These are phyloP conservation scores for Anser brachyrhynchus DNA, from an alignment of 2,113 vertebrate genomes.

Conservation along the genomic window DNA sequence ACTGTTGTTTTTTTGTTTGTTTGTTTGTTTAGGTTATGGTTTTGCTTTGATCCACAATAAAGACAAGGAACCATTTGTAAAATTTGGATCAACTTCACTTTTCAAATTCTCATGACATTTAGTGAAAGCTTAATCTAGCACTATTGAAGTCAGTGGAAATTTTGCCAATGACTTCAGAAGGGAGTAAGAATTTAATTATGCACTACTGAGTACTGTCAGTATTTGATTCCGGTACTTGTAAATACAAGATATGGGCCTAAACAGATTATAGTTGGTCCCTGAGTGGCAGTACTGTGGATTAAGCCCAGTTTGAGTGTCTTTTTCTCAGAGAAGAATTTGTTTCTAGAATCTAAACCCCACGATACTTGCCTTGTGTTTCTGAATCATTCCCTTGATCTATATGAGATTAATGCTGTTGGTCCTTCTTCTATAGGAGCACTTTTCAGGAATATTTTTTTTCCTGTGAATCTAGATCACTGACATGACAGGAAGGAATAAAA, in stretches of 20 bases:
- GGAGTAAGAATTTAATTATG: conserved; percentile 19
- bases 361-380: not conserved
- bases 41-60: not conserved
- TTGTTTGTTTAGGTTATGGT: not conserved
- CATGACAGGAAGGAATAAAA: not conserved
- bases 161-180: conserved; percentile 4
- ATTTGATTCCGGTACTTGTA: conserved; percentile 24
- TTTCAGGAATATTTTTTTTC: not conserved
- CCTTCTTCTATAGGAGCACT: not conserved
- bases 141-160: not conserved
- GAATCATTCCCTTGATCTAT: not conserved
- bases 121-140: conserved; percentile 12
- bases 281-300: not conserved
- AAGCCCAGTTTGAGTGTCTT: not conserved
- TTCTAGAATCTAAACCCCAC: not conserved
- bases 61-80: not conserved
- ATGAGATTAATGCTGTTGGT: not conserved
- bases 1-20: not conserved
- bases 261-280: not conserved
- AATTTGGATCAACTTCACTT: not conserved
- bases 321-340: not conserved
- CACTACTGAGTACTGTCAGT: not conserved
- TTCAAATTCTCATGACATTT: not conserved
- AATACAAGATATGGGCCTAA: not conserved
- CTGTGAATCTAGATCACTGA: not conserved